phyloP scores from a whole-genome alignment of 2,113 vertebrate species.

The Apeltes quadracus region DNA sequence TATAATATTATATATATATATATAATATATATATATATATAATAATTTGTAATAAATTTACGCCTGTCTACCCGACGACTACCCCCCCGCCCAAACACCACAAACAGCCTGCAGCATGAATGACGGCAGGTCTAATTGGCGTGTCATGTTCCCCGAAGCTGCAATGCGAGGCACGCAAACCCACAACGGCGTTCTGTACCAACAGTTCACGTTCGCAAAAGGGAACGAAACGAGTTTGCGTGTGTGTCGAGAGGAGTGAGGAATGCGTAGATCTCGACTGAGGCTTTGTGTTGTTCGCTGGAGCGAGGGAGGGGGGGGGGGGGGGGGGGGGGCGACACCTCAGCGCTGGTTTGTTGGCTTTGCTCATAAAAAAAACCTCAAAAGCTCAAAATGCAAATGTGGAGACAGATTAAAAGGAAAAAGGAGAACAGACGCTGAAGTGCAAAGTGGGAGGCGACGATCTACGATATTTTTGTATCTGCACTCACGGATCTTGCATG shows the following conservation, averaged over 20 bases:
- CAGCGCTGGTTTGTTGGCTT: slow-evolving; percentile 64
- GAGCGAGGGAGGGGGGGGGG: slow-evolving; percentile 60
- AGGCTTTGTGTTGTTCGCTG: slow-evolving; percentile 73
- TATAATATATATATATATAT: too few species aligned
- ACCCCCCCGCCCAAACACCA: too few species aligned
- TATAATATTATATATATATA: too few species aligned
- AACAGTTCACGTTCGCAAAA: slow-evolving; percentile 24
- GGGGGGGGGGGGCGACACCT: slow-evolving; percentile 70
- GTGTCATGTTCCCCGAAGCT: slow-evolving; percentile 56
- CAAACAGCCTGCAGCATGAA: slow-evolving; percentile 57
- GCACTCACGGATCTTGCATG: neutral
- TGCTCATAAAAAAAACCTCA: slow-evolving; percentile 46
- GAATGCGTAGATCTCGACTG: slow-evolving; percentile 67
- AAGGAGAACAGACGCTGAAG: neutral
- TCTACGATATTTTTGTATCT: slow-evolving; percentile 10
- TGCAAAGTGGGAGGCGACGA: neutral
- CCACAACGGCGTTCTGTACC: slow-evolving; percentile 29
- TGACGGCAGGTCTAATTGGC: slow-evolving; percentile 63
- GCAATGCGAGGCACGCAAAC: slow-evolving; percentile 44
- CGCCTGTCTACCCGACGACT: too few species aligned
- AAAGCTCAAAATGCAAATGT: slow-evolving; percentile 29
- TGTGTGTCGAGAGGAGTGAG: slow-evolving; percentile 52
- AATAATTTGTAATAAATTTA: too few species aligned
- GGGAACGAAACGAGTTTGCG: slow-evolving; percentile 18
- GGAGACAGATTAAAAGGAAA: neutral